Base-by-base conservation (phyloP, 1,140 invertebrate species). In the Cryptotermes secundus region DNA sequence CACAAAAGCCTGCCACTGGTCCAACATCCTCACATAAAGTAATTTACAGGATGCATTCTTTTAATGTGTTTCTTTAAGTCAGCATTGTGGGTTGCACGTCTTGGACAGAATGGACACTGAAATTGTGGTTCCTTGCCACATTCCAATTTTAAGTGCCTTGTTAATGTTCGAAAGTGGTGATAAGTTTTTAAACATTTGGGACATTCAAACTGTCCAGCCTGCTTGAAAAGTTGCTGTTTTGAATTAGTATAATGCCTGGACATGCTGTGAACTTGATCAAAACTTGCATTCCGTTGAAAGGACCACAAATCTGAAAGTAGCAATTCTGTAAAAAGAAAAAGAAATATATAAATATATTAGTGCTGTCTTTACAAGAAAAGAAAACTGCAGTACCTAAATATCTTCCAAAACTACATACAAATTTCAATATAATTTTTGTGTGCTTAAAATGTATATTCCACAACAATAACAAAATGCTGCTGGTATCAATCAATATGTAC, bases 51-150 rank as follows among this genome's bases (percentile, higher is more conserved):
- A 59, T 82, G 81, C 81, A 45, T 45, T 31, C 81, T 34, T 34
- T 79, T n/a, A 45, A 82, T 65, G 35, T 85, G 81, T 38, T 31
- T 26, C 34, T 49, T 81, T 42, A 85, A 26, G 34, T 89, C 45
- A 16, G 38, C 31, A 45, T 42, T 14, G 35, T 59, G 72, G n/a
- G 53, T 88, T 16, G 36, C 38, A 34, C 84, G 53, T 35, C 83
- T 72, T 19, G 53, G 26, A 79, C 84, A 85, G 45, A 72, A 49
- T 12, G 87, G 86, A 85, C 92, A 93, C 3, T 85, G 85, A 86
- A 92, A 92, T 83, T 90, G 89, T 0, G 91, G 91, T 79, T 92
- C 90, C 34, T 91, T 88, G 3, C 91, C 91, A 85, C 93, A 93
- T 85, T 93, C 92, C 81, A 92, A 92, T 79, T 91, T 89, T 82